Conservation (phyloP, 2,797 vertebrate genomes). For the Pangasius macronema region DNA sequence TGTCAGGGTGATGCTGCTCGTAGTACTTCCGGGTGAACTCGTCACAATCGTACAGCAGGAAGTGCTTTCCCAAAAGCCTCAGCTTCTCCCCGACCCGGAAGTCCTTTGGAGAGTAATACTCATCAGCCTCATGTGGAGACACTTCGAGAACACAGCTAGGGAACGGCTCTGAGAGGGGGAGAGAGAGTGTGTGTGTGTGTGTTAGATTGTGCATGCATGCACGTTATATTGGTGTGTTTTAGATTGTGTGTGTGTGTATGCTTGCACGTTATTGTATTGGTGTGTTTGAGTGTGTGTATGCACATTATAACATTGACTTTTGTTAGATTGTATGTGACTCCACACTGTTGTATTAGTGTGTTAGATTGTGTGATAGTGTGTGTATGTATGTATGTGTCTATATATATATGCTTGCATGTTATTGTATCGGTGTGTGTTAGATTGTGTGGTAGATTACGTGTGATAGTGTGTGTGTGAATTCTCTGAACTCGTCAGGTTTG, state of each 20-base stretch:
- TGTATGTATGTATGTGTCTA: background rate
- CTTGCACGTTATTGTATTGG: background rate
- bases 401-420: background rate
- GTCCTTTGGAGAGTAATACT: conserved; percentile 88
- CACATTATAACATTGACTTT: no score
- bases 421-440: background rate
- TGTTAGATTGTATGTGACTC: background rate
- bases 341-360: background rate
- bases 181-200: background rate
- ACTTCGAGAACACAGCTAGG: conserved; percentile 89
- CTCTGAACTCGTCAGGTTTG: background rate
- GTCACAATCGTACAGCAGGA: conserved; percentile 87
- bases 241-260: background rate
- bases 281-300: background rate
- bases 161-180: conserved; percentile 75
- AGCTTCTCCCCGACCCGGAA: conserved; percentile 83
- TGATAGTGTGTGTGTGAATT: background rate
- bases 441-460: background rate
- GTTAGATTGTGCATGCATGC: background rate
- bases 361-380: background rate
- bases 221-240: background rate
- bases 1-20: conserved; percentile 77
- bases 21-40: conserved; percentile 85
- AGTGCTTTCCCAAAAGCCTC: conserved; percentile 80
- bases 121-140: conserved; percentile 82